These are phyloP conservation scores for Danio aesculapii DNA, from an alignment of 2,797 vertebrate genomes.

Conservation along the genomic window DNA sequence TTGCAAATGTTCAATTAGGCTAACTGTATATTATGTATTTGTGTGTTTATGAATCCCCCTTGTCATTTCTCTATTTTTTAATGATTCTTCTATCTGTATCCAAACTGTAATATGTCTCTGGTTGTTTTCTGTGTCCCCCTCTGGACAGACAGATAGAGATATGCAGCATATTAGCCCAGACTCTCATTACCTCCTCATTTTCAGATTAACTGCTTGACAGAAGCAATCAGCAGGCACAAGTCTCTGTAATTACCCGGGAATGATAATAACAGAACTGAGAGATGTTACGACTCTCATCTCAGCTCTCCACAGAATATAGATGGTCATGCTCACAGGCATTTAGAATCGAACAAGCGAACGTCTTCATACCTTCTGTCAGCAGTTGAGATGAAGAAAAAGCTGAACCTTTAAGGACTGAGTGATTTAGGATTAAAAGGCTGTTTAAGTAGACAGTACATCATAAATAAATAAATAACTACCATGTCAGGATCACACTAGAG, in stretches of 20 bases:
- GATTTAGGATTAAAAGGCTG: neutral
- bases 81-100: neutral
- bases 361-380: neutral
- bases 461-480: neutral
- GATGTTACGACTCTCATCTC: conserved; percentile 40
- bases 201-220: conserved; percentile 54
- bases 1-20: too few relatives aligned
- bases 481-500: neutral
- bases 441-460: neutral
- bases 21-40: neutral
- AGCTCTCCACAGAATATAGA: conserved; percentile 30
- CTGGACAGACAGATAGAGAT: conserved; percentile 38
- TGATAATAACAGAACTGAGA: conserved; percentile 45
- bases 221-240: conserved; percentile 49
- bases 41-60: neutral
- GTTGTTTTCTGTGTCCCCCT: neutral
- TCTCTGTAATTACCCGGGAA: conserved; percentile 53
- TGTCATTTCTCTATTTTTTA: neutral
- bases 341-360: neutral
- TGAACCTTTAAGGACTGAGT: neutral
- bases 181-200: conserved; percentile 61
- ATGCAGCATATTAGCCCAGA: conserved; percentile 47
- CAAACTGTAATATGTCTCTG: conserved; percentile 11
- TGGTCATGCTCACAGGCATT: conserved; percentile 37
- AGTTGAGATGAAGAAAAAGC: conserved; percentile 18